Evolutionary conservation across 2,888 invertebrate species (phyloP).

Genomic region (Calameuta filiformis): DNA sequence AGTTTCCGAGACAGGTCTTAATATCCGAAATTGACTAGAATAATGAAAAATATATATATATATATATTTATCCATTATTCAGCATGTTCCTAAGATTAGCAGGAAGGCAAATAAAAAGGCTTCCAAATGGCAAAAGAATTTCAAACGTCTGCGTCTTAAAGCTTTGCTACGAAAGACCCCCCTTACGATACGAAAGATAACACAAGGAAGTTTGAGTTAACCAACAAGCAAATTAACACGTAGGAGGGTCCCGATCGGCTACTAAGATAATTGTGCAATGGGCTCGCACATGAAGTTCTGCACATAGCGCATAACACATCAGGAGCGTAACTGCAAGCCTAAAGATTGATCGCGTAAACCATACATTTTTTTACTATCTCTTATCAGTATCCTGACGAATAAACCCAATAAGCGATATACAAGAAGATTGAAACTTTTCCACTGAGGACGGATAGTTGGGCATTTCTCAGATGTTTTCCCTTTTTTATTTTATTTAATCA

Average conservation of each 20-base stretch:
- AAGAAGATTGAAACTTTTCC: background rate
- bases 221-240: slow-evolving; percentile 66
- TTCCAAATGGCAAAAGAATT: background rate
- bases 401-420: background rate
- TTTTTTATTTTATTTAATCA: background rate
- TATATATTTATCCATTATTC: background rate
- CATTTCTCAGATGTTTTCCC: background rate
- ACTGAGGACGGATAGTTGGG: background rate
- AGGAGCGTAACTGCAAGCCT: background rate
- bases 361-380: background rate
- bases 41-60: background rate
- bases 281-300: background rate
- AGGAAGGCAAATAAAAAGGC: background rate
- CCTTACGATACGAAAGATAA: slow-evolving; percentile 45
- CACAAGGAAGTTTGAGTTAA: slow-evolving; percentile 46
- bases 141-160: background rate
- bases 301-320: background rate
- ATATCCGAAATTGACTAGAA: background rate
- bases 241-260: slow-evolving; percentile 34
- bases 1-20: background rate
- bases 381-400: background rate
- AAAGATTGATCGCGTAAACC: background rate
- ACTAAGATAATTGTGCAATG: background rate
- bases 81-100: background rate
- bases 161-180: slow-evolving; percentile 21